Evolutionary conservation across 2,797 vertebrate species (phyloP).

Genomic region (Synanceia verrucosa): DNA sequence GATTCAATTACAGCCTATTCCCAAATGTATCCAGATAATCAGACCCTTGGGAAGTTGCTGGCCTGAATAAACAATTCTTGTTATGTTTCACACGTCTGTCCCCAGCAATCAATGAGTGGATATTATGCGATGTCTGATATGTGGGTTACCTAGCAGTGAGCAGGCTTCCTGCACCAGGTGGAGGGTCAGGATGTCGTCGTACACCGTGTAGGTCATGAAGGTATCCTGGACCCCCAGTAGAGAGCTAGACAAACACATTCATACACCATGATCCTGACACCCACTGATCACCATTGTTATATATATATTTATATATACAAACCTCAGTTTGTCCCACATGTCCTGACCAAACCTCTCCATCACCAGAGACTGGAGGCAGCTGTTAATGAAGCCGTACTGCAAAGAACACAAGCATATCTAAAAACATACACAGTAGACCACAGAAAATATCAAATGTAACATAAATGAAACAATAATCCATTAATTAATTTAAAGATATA

Average conservation of each 20-base stretch:
- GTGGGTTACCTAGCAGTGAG: slow-evolving; percentile 77
- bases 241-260: slow-evolving; percentile 49
- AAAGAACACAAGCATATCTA: slow-evolving; percentile 30
- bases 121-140: no score
- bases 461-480: no score
- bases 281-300: neutral
- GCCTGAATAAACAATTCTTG: slow-evolving; percentile 16
- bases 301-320: slow-evolving; percentile 1
- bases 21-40: slow-evolving; percentile 16
- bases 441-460: no score
- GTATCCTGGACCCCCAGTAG: slow-evolving; percentile 73
- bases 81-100: slow-evolving; percentile 4
- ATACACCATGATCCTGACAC: neutral
- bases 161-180: slow-evolving; percentile 82
- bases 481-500: no score
- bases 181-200: slow-evolving; percentile 81
- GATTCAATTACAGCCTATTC: slow-evolving; percentile 35
- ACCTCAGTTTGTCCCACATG: slow-evolving; percentile 80
- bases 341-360: slow-evolving; percentile 83
- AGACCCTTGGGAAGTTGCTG: slow-evolving; percentile 6
- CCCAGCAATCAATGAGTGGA: neutral
- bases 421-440: neutral
- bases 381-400: slow-evolving; percentile 88
- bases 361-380: slow-evolving; percentile 84
- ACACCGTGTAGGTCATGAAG: slow-evolving; percentile 83